These are phyloP conservation scores for Mico argentatus DNA, from an alignment of 2,797 vertebrate species.

Conservation along the genomic window DNA sequence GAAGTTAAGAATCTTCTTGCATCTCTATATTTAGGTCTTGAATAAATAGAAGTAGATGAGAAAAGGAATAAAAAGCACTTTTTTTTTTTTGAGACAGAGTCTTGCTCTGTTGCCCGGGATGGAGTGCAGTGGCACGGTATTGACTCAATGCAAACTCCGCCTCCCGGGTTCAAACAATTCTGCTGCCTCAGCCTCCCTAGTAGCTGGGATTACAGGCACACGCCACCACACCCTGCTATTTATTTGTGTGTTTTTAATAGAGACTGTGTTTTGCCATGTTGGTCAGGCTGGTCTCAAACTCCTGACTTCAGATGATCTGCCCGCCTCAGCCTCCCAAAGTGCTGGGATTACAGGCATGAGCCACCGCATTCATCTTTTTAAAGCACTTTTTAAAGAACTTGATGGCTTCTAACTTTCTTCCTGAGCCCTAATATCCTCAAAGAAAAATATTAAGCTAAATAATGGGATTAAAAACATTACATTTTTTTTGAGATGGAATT, in stretches of 20 bases:
- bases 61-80: background rate
- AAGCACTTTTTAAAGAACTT: background rate
- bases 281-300: too few relatives aligned
- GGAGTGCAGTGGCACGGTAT: background rate
- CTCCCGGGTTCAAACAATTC: background rate
- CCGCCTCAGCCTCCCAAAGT: too few relatives aligned
- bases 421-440: background rate
- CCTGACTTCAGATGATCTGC: too few relatives aligned
- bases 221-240: too few relatives aligned
- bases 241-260: too few relatives aligned
- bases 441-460: background rate
- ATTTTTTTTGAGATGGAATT: too few relatives aligned
- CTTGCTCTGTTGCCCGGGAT: background rate
- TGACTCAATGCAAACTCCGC: background rate
- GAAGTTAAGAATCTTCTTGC: background rate
- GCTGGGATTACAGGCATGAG: too few relatives aligned
- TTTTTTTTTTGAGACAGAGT: background rate
- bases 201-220: too few relatives aligned
- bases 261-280: too few relatives aligned
- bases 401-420: background rate
- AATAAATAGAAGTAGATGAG: background rate
- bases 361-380: fast-evolving
- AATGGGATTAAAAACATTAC: background rate
- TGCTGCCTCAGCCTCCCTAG: too few relatives aligned
- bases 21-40: background rate